Percentiles rank a stretch among this genome's conserved stretches.
These are phyloP conservation scores for Benitochromis conjunctus DNA, from an alignment of 2,113 vertebrate genomes.

Conservation along the genomic window DNA sequence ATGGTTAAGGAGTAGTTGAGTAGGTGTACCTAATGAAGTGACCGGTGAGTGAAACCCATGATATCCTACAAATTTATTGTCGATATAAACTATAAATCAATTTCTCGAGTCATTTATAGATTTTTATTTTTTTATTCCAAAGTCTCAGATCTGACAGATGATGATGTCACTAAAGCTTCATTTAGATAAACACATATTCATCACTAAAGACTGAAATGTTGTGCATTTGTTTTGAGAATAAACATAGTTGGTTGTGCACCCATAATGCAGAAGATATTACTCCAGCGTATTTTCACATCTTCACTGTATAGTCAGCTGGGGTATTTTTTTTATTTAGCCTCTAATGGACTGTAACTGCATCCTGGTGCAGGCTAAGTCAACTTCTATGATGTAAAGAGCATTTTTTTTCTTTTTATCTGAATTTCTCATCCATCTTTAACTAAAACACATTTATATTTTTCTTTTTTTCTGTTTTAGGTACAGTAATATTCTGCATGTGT, in stretches of 20 bases:
- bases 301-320: neutral
- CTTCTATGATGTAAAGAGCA: neutral
- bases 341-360: neutral
- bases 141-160: too few species aligned
- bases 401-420: neutral
- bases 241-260: neutral
- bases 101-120: neutral
- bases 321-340: neutral
- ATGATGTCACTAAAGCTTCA: neutral
- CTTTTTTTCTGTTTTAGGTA: constrained; percentile 76
- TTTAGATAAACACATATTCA: neutral
- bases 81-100: neutral
- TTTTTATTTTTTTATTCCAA: neutral
- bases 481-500: constrained; percentile 93
- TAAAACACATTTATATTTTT: neutral
- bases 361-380: neutral
- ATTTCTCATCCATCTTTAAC: neutral
- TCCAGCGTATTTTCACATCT: neutral
- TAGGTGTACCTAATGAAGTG: too few species aligned
- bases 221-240: neutral
- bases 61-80: too few species aligned
- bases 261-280: neutral
- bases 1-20: too few species aligned
- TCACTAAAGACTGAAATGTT: neutral
- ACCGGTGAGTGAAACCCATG: too few species aligned